Base-by-base conservation (phyloP, 2,797 vertebrate genomes). In the Hephaestus fuliginosus region DNA sequence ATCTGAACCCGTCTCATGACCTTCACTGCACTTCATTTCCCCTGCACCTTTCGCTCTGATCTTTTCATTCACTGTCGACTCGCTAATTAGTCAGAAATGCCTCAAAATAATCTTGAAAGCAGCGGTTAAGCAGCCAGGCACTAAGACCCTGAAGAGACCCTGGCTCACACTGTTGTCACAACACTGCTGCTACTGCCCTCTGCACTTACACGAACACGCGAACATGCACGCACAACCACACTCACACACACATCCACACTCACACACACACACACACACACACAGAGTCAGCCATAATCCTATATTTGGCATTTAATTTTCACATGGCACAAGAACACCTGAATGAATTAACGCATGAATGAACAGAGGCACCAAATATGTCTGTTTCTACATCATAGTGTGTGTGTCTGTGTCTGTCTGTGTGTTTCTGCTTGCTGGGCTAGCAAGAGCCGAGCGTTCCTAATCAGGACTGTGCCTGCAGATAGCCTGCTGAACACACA, bases 101-200 rank as follows among this genome's bases (percentile, higher is more conserved):
- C 82, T 74, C 55, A 43, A 76, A 87, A 82, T 80, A 65, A 62
- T 74, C 44, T 64, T 18, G 65, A 63, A 28, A 60, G 60, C 58
- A 61, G 69, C 15, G 9, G 46, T 55, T 70, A 57, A 75, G 8
- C 13, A 0, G 78, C 65, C 74, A 77, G 81, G 80, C 90, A 61
- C 84, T 90, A 91, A 85, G 86, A 91, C 92, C 92, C 87, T 67
- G 88, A 67, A 84, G 89, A 83, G 80, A 76, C 64, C 28, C 79
- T 86, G 89, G 80, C 83, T 83, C 66, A 41, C 79, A 63, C 74
- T 86, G 87, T 80, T 91, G 91, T 91, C 88, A 90, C 83, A 92
- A 88, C 84, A 89, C 89, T 84, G 83, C 87, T 84, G 79, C 80
- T 80, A 12, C 80, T 91, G 91, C 91, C 87, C 91, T 88, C 86